Evolutionary conservation across 2,797 vertebrate genomes (phyloP).

Genomic region (Ispidina picta): DNA sequence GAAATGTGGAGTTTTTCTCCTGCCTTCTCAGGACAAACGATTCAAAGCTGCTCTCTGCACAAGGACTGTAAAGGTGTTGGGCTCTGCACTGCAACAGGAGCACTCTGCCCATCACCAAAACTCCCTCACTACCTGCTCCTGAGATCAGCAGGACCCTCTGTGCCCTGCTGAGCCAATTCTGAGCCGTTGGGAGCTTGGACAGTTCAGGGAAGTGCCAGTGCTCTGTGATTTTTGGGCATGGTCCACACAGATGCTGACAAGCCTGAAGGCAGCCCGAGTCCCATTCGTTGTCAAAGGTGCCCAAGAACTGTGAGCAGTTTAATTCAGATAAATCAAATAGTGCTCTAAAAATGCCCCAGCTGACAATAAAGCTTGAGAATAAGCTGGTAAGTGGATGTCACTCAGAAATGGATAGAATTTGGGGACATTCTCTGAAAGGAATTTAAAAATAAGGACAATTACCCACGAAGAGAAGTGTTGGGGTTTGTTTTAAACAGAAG

Average conservation of each 20-base stretch:
- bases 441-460: background rate
- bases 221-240: background rate
- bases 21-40: background rate
- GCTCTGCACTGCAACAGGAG: background rate
- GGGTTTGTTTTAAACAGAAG: background rate
- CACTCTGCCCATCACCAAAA: background rate
- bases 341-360: background rate
- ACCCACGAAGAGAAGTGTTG: background rate
- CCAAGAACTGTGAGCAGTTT: slow-evolving; percentile 19
- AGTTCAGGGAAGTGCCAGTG: background rate
- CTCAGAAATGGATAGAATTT: background rate
- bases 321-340: slow-evolving; percentile 3
- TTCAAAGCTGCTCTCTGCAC: background rate
- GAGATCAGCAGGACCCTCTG: background rate
- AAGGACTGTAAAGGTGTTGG: background rate
- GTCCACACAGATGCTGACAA: background rate
- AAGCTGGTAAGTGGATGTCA: background rate
- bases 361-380: background rate
- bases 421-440: background rate
- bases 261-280: background rate
- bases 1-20: background rate
- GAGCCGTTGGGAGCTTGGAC: background rate
- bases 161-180: background rate
- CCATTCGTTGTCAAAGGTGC: background rate
- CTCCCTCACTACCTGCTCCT: background rate